These are phyloP conservation scores for Girardia tigrina DNA, from an alignment of 2,888 invertebrate genomes.

Conservation along the genomic window DNA sequence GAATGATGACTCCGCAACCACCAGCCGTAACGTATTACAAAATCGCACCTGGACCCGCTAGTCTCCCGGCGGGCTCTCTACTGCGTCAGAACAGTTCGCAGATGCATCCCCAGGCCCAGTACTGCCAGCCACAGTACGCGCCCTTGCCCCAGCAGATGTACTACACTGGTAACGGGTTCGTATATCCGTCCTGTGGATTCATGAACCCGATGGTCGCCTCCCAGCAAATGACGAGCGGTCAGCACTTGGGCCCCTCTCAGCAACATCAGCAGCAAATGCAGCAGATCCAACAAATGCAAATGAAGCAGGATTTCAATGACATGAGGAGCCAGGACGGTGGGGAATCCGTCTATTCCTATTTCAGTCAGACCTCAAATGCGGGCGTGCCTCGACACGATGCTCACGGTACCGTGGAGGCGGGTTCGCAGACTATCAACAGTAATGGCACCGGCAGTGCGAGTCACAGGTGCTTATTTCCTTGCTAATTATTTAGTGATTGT, in stretches of 20 bases:
- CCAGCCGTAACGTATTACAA: neutral
- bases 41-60: neutral
- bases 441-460: conserved; percentile 9
- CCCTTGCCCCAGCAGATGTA: neutral
- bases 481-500: too few species aligned
- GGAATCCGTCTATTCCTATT: conserved; percentile 32
- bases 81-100: neutral
- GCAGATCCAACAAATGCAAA: too few species aligned
- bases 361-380: conserved; percentile 12
- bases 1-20: conserved; percentile 14
- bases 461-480: too few species aligned
- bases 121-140: neutral
- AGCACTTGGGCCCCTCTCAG: too few species aligned
- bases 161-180: neutral
- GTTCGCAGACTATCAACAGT: neutral
- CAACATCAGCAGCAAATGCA: neutral
- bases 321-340: conserved; percentile 25
- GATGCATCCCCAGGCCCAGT: neutral
- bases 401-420: neutral
- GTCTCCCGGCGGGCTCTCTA: neutral
- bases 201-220: neutral
- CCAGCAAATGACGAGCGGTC: neutral
- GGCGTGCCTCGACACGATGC: neutral
- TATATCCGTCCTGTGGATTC: neutral
- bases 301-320: neutral